Evolutionary conservation across 2,888 invertebrate species (phyloP).

Genomic region (Panorpa germanica): DNA sequence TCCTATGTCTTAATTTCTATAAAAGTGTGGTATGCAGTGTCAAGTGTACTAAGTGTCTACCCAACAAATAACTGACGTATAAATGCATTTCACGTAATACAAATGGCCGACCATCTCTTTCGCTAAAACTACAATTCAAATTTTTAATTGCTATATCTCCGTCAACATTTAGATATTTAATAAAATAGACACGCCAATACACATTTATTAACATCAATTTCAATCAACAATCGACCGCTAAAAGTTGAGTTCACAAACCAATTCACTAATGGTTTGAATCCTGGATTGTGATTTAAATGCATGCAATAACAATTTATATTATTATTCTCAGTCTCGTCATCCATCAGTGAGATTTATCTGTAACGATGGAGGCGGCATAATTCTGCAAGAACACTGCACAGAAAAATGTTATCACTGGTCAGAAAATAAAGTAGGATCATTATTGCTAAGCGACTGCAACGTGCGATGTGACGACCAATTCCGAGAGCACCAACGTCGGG

Average conservation of each 20-base stretch:
- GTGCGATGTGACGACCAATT: too few species aligned
- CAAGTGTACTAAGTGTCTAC: not conserved
- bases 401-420: conserved; percentile 49
- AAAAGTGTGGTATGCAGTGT: not conserved
- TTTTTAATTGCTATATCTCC: too few species aligned
- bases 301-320: conserved; percentile 2
- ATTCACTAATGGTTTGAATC: not conserved
- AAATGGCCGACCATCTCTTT: too few species aligned
- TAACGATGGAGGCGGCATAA: conserved; percentile 44
- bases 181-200: too few species aligned
- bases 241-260: not conserved
- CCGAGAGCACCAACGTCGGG: conserved; percentile 30
- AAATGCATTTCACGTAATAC: too few species aligned
- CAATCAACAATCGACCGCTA: too few species aligned
- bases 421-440: conserved; percentile 37
- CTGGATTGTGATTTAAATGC: conserved; percentile 7
- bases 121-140: too few species aligned
- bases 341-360: conserved; percentile 54
- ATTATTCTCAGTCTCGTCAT: conserved; percentile 27
- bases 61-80: too few species aligned
- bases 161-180: too few species aligned
- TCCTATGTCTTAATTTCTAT: too few species aligned
- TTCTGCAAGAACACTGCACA: conserved; percentile 54
- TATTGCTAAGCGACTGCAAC: conserved; percentile 47
- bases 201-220: too few species aligned